These are phyloP conservation scores for Brachionichthys hirsutus DNA, from an alignment of 2,113 vertebrate genomes.

Conservation along the genomic window DNA sequence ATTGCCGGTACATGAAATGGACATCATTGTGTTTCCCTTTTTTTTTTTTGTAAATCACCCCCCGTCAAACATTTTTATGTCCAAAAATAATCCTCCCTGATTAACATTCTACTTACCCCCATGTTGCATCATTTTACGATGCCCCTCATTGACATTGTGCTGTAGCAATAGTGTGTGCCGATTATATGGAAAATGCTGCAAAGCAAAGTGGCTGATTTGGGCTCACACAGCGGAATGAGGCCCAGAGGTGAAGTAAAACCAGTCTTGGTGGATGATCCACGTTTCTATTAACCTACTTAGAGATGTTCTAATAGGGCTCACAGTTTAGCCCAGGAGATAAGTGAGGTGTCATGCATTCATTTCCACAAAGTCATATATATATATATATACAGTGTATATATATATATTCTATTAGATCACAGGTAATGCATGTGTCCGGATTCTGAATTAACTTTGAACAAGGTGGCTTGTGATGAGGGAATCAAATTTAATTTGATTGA, in stretches of 20 bases:
- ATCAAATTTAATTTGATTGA: conserved; percentile 50
- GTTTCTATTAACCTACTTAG: conserved; percentile 70
- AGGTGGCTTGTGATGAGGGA: conserved; percentile 25
- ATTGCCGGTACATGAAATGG: not conserved
- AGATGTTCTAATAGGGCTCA: conserved; percentile 59
- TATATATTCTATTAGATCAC: conserved; percentile 18
- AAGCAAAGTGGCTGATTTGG: conserved; percentile 42
- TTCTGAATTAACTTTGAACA: conserved; percentile 34
- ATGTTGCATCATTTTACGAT: not conserved
- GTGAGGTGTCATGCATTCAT: conserved; percentile 47
- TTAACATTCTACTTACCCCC: conserved; percentile 1
- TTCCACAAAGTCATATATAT: conserved; percentile 51
- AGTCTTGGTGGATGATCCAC: conserved; percentile 61
- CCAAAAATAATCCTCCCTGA: conserved; percentile 3
- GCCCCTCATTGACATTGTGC: conserved; percentile 24
- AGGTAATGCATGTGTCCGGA: conserved; percentile 29
- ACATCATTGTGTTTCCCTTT: not conserved
- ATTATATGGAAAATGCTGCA: conserved; percentile 43
- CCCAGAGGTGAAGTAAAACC: conserved; percentile 59
- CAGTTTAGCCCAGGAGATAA: conserved; percentile 53
- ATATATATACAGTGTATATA: not conserved
- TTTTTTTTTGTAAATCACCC: not conserved
- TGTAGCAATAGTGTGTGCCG: conserved; percentile 25
- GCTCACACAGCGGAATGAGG: conserved; percentile 39
- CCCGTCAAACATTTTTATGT: too few species aligned